Evolutionary conservation across 2,888 invertebrate genomes (phyloP).

Genomic region (Polydrusus tereticollis): DNA sequence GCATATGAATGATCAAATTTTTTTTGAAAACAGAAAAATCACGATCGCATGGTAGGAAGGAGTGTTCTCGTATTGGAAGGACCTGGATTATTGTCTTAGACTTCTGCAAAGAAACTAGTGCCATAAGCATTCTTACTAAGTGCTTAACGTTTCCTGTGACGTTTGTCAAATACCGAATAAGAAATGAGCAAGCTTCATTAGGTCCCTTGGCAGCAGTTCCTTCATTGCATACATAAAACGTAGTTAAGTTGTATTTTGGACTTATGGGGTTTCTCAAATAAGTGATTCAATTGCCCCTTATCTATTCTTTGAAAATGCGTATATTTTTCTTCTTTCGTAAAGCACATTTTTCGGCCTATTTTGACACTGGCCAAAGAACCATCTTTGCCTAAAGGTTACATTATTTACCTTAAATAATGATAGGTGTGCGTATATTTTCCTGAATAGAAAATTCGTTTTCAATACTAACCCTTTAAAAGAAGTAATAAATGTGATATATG

Average conservation of each 20-base stretch:
- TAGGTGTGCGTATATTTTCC: too few relatives aligned
- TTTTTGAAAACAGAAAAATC: conserved; percentile 2
- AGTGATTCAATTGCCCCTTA: too few relatives aligned
- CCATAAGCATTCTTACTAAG: neutral
- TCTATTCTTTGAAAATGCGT: too few relatives aligned
- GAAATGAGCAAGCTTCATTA: neutral
- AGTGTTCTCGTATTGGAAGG: conserved; percentile 2
- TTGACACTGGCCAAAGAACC: too few relatives aligned
- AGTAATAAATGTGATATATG: too few relatives aligned
- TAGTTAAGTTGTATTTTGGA: neutral
- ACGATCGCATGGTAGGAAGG: conserved; percentile 1
- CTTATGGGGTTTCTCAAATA: too few relatives aligned
- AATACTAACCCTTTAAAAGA: too few relatives aligned
- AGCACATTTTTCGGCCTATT: too few relatives aligned
- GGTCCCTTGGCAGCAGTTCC: neutral
- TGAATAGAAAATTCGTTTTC: too few relatives aligned
- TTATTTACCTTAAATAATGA: too few relatives aligned
- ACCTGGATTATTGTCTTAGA: neutral
- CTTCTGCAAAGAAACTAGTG: neutral
- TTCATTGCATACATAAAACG: neutral
- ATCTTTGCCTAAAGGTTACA: too few relatives aligned
- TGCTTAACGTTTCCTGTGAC: neutral
- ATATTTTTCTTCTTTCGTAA: too few relatives aligned
- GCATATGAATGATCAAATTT: conserved; percentile 15
- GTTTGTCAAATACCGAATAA: neutral